Evolutionary conservation across 2,797 vertebrate species (phyloP).

Genomic region (Halcyon badia): DNA sequence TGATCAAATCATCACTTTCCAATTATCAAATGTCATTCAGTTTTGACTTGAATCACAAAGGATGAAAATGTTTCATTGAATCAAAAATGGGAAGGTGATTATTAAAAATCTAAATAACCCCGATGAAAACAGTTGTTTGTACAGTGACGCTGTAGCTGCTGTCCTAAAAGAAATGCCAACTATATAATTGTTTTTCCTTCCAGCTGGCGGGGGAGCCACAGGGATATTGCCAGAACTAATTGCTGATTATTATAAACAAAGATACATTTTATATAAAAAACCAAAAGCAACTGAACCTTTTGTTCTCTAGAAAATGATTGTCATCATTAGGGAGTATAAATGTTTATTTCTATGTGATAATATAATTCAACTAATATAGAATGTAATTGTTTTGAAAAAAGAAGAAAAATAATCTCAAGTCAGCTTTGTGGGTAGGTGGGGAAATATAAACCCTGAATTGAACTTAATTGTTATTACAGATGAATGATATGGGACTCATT

Average conservation of each 20-base stretch:
- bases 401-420: slow-evolving; percentile 47
- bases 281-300: slow-evolving; percentile 21
- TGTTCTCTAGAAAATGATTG: slow-evolving; percentile 52
- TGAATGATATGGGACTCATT: slow-evolving; percentile 72
- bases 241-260: slow-evolving; percentile 60
- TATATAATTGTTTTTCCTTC: slow-evolving; percentile 36
- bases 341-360: slow-evolving; percentile 37
- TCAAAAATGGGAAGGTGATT: neutral
- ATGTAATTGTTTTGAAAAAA: slow-evolving; percentile 52
- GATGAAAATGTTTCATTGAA: neutral
- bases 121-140: neutral
- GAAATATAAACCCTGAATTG: slow-evolving; percentile 69
- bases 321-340: slow-evolving; percentile 31
- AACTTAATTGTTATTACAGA: slow-evolving; percentile 74
- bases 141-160: neutral
- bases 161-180: slow-evolving; percentile 43
- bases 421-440: slow-evolving; percentile 55
- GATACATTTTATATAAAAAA: neutral
- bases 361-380: slow-evolving; percentile 51
- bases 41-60: neutral
- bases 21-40: neutral
- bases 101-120: neutral
- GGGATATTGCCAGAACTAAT: slow-evolving; percentile 60
- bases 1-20: neutral
- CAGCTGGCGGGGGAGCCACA: slow-evolving; percentile 33